Evolutionary conservation across 2,113 vertebrate species (phyloP).

Genomic region (Oxygymnocypris stewartii): DNA sequence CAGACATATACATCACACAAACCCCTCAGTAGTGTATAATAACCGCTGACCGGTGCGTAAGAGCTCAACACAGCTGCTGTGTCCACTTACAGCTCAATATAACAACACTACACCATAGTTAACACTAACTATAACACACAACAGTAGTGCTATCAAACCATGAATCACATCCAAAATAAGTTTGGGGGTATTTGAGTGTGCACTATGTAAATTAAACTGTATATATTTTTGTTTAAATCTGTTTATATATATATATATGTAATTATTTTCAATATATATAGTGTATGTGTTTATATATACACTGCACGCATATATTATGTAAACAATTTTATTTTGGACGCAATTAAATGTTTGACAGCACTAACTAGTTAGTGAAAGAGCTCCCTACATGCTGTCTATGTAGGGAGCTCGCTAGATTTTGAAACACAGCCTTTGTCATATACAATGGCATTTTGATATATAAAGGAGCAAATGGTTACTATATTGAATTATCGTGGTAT

Average conservation of each 20-base stretch:
- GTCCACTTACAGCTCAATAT: neutral
- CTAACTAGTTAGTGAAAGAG: neutral
- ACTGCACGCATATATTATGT: too few relatives aligned
- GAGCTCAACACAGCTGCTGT: conserved; percentile 39
- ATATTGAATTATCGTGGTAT: neutral
- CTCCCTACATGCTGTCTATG: neutral
- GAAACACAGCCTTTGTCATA: neutral
- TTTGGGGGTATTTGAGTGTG: too few relatives aligned
- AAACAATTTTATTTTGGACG: too few relatives aligned
- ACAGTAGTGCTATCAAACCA: neutral
- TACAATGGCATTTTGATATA: neutral
- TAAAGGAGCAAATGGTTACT: neutral
- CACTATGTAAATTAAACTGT: too few relatives aligned
- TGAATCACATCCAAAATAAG: too few relatives aligned
- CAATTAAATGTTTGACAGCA: neutral
- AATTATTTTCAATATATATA: too few relatives aligned
- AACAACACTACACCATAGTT: neutral
- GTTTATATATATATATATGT: too few relatives aligned
- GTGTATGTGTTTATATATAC: too few relatives aligned
- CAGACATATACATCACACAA: neutral
- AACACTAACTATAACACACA: too few relatives aligned
- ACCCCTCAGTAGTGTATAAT: neutral
- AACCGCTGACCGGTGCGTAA: conserved; percentile 24
- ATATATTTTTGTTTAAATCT: too few relatives aligned
- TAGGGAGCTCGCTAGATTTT: neutral